Conservation (phyloP, 2,113 vertebrate genomes). For the Nesogale talazaci region DNA sequence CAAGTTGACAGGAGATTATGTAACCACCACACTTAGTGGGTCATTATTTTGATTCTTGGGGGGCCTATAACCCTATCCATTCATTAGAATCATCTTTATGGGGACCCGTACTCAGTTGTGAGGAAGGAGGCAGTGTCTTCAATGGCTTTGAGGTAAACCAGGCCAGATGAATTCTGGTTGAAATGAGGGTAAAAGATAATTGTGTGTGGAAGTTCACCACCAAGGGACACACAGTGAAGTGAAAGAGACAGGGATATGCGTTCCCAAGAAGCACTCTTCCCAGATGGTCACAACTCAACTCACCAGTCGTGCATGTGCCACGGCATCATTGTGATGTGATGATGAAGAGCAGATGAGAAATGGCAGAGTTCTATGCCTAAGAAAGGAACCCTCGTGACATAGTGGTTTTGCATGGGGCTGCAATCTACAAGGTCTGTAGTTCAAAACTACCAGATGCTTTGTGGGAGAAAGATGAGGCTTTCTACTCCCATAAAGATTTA, state of each 20-base stretch:
- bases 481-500: no score
- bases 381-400: no score
- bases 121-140: not conserved
- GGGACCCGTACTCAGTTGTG: not conserved
- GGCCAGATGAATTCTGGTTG: not conserved
- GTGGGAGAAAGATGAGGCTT: no score
- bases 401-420: no score
- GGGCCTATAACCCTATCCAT: not conserved
- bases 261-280: not conserved
- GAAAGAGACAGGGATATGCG: not conserved
- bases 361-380: not conserved
- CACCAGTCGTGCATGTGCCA: not conserved
- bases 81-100: not conserved
- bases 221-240: not conserved
- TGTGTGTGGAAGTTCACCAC: not conserved
- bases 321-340: constrained; percentile 27
- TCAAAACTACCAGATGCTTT: no score
- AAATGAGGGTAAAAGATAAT: not conserved
- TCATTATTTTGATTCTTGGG: not conserved
- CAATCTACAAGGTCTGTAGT: no score
- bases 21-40: not conserved
- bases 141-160: not conserved
- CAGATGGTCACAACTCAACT: not conserved
- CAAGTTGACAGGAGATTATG: no score
- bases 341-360: not conserved